A percentile compares a stretch with the other conserved stretches of the same genome.
Conservation (phyloP, 2,888 invertebrate species). For the Uloborus plumipes region DNA sequence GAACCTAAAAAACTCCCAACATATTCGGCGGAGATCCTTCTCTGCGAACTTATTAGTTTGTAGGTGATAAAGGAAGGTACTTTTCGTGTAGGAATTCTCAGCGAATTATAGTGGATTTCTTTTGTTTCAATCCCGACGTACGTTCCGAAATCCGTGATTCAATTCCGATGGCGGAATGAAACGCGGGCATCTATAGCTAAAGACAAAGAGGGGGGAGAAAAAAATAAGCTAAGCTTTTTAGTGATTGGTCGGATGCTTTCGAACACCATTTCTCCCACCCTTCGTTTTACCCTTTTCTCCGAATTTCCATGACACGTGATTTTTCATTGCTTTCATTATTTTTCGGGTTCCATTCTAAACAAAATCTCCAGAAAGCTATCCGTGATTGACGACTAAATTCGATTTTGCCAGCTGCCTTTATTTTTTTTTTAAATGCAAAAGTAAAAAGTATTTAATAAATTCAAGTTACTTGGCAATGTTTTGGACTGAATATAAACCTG, state of each 20-base stretch:
- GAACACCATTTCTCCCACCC: slow-evolving; percentile 7
- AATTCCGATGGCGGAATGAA: slow-evolving; percentile 3
- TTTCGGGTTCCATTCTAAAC: neutral
- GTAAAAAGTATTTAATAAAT: too few species aligned
- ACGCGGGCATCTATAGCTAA: neutral
- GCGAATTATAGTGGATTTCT: neutral
- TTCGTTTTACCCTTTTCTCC: neutral
- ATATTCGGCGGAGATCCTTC: neutral
- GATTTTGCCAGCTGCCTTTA: too few species aligned
- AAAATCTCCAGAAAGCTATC: too few species aligned
- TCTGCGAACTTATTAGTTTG: slow-evolving; percentile 5
- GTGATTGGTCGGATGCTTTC: slow-evolving; percentile 8
- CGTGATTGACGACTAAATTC: too few species aligned
- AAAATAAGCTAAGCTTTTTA: slow-evolving; percentile 11
- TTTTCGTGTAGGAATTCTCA: slow-evolving; percentile 2
- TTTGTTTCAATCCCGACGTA: slow-evolving; percentile 14
- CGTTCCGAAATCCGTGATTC: slow-evolving; percentile 4
- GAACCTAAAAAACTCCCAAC: neutral
- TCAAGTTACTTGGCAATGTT: too few species aligned
- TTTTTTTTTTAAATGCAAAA: too few species aligned
- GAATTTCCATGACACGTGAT: slow-evolving; percentile 8
- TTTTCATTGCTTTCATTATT: neutral
- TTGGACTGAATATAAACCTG: too few species aligned
- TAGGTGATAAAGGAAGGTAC: neutral
- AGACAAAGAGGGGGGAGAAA: neutral